Conservation (phyloP, 2,888 invertebrate species). For the Pardosa pseudoannulata region DNA sequence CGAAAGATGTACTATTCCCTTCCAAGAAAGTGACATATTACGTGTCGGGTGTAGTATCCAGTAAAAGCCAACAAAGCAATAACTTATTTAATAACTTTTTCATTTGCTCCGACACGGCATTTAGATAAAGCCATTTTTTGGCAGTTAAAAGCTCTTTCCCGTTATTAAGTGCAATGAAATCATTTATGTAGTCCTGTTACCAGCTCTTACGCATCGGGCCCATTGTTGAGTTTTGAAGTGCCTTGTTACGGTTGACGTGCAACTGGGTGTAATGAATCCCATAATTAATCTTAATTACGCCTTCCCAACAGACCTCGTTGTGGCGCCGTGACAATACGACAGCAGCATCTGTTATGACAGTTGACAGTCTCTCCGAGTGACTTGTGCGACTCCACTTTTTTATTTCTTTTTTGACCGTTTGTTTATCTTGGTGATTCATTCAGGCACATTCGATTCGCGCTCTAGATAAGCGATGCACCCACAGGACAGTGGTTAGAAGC, state of each 20-base stretch:
- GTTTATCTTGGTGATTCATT: not conserved
- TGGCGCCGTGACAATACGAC: not conserved
- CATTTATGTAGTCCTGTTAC: not conserved
- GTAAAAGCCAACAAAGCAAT: not conserved
- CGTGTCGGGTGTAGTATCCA: no score
- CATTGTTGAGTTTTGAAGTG: not conserved
- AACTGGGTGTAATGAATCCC: constrained; percentile 2
- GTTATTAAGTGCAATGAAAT: not conserved
- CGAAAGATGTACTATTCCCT: no score
- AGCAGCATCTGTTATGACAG: constrained; percentile 4
- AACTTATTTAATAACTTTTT: not conserved
- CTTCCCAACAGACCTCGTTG: not conserved
- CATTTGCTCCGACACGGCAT: not conserved
- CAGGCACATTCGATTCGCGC: not conserved
- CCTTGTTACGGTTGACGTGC: not conserved
- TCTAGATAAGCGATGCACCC: not conserved
- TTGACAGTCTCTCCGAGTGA: not conserved
- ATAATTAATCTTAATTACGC: constrained; percentile 5
- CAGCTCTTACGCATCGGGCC: not conserved
- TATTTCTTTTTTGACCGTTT: no score
- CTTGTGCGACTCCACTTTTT: not conserved
- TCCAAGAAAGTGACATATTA: no score
- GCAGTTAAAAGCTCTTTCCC: not conserved
- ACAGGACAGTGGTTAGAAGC: no score
- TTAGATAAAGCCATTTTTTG: not conserved